Conservation (phyloP, 2,797 vertebrate genomes). For the Ficedula albicollis region DNA sequence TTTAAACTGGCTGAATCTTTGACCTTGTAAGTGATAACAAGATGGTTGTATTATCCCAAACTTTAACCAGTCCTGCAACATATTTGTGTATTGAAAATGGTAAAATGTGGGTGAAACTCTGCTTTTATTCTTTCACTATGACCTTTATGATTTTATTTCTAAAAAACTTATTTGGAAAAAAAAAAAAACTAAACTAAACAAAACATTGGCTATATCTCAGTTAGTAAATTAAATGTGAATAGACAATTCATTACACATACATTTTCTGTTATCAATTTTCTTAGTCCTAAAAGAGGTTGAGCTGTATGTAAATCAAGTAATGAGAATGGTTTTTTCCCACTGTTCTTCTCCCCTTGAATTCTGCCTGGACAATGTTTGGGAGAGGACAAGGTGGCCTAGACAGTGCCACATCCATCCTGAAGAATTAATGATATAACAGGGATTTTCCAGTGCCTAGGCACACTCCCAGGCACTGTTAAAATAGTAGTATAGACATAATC, state of each 20-base stretch:
- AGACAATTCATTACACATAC: neutral
- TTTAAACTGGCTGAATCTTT: neutral
- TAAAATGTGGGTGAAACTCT: fast-evolving
- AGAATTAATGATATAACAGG: neutral
- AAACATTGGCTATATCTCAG: neutral
- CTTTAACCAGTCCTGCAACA: neutral
- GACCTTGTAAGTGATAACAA: neutral
- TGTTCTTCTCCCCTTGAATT: neutral
- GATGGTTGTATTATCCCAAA: neutral
- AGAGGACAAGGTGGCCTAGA: neutral
- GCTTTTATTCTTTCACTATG: neutral
- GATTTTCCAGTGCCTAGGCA: neutral
- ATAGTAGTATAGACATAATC: neutral
- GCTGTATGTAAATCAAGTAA: neutral
- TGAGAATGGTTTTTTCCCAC: neutral
- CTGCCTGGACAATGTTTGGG: neutral
- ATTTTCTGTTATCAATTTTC: neutral
- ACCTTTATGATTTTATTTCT: neutral
- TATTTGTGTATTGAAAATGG: neutral
- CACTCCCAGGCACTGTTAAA: neutral
- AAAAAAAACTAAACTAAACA: too few species aligned
- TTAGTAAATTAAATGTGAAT: neutral
- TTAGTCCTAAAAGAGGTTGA: neutral
- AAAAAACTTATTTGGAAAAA: neutral
- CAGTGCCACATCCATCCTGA: neutral